These are phyloP conservation scores for Axea sp. DNA, from an alignment of 2,888 invertebrate genomes.

Conservation along the genomic window DNA sequence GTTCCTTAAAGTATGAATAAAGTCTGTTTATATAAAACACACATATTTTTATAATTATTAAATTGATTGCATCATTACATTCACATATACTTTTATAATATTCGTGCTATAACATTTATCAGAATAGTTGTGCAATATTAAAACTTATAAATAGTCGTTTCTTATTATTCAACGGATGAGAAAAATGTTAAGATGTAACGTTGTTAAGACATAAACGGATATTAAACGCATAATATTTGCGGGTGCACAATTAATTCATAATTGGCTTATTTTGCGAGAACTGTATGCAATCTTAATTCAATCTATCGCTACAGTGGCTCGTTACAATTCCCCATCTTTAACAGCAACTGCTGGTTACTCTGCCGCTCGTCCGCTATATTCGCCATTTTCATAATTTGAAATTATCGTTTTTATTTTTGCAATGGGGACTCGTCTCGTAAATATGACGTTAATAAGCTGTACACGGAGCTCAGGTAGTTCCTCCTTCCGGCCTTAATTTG, in stretches of 20 bases:
- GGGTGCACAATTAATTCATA: slow-evolving; percentile 78
- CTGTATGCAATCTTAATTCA: slow-evolving; percentile 78
- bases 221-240: slow-evolving; percentile 77
- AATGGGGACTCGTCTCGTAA: slow-evolving; percentile 67
- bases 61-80: too few relatives aligned
- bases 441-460: slow-evolving; percentile 69
- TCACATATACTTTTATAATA: too few relatives aligned
- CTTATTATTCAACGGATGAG: slow-evolving; percentile 34
- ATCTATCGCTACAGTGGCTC: slow-evolving; percentile 77
- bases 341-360: slow-evolving; percentile 65
- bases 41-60: too few relatives aligned
- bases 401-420: slow-evolving; percentile 64
- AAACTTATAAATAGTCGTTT: too few relatives aligned
- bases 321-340: slow-evolving; percentile 70
- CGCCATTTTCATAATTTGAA: slow-evolving; percentile 69
- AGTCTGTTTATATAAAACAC: too few relatives aligned
- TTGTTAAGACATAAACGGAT: slow-evolving; percentile 78
- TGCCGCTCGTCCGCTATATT: slow-evolving; percentile 60
- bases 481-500: slow-evolving; percentile 63
- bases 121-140: too few relatives aligned
- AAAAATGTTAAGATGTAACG: slow-evolving; percentile 58
- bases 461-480: slow-evolving; percentile 62
- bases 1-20: too few relatives aligned
- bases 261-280: slow-evolving; percentile 77
- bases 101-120: too few relatives aligned